Evolutionary conservation across 2,113 vertebrate genomes (phyloP), one percentile per base, ranked within the genome.

Genomic region (Chamaetylas fuelleborni): DNA sequence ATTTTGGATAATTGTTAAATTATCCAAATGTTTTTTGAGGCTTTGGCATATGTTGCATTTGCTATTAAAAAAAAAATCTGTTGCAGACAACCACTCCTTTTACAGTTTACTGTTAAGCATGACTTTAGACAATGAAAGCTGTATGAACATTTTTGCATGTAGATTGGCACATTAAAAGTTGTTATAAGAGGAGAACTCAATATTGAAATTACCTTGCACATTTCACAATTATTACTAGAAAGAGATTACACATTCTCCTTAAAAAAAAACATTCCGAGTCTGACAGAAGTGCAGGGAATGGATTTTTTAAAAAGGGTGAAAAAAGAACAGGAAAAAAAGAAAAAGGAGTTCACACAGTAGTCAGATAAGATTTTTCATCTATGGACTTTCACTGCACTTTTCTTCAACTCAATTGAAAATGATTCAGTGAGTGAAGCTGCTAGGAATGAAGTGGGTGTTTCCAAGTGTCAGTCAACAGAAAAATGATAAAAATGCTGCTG

Each of bases 391-490:
- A 62, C 43, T 92, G 6, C 23, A 18, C 58, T 83, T 94, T 72
- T 25, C 53, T 85, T 89, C 53, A 91, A 42, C 48, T 56, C 78
- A 92, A 38, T 58, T 67, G 57, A 79, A 91, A 89, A 81, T 43
- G 45, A 71, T 67, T 94, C 71, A 71, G 61, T 77, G 62, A 93
- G 61, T 87, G 71, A 86, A 87, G 36, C 54, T 56, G 24, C 72
- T 78, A 60, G 86, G 65, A 92, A 94, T 76, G 40, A 88, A 95
- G 76, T 91, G 61, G 92, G 76, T 64, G 48, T 92, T 95, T 95
- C 82, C 29, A 88, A 78, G 81, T 93, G 88, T 40, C 84, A 95
- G 79, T 95, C 58, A 84, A 91, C 48, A 93, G 84, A 88, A 93
- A 92, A 96, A 76, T 62, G 26, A 72, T 45, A 71, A 82, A 95